Base-by-base conservation (phyloP, 2,113 vertebrate genomes). In the Trematocara macrostoma region DNA sequence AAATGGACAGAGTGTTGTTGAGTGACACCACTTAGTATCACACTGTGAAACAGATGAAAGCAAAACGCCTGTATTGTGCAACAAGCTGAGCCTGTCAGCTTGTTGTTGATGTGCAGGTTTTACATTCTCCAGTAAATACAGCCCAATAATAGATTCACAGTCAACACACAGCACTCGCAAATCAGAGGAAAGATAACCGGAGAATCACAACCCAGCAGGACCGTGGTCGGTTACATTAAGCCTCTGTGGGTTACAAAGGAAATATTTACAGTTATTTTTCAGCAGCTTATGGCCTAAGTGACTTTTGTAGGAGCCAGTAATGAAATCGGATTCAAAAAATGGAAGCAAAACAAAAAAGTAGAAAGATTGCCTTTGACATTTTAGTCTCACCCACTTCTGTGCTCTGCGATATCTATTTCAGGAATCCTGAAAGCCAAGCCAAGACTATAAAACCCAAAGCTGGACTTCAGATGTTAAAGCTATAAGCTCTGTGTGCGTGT, bases 391-490 rank as follows among this genome's bases (percentile, higher is more conserved):
- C 84, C 80, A 61, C 23, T 83, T 84, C 84, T 49, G 52, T 45
- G 87, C 86, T 92, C 84, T 87, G 88, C 7, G n/a, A 92, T 91
- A 94, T 95, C 93, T 94, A 90, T 95, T 95, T 95, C 96, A 94
- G 92, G 90, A 92, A 89, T 93, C 87, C 90, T 67, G 78, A 81
- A 6, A 64, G 78, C 55, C 86, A 71, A 87, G 88, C 90, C 90
- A 88, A 84, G 91, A 76, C 92, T 84, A 84, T 84, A 90, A 91
- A 88, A 91, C 18, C 71, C 56, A 90, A 91, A 94, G 92, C 92
- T 87, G 86, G 87, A 92, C 71, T 51, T 90, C 90, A 94, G 87
- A 95, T 96, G 95, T 94, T 94, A 93, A 96, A 95, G 84, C 90
- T 89, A 96, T 96, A 93, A 96, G 91, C 81, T 40, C 40, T 82